These are phyloP conservation scores for Cyanoramphus novaezelandiae DNA, from an alignment of 2,113 vertebrate genomes.

Conservation along the genomic window DNA sequence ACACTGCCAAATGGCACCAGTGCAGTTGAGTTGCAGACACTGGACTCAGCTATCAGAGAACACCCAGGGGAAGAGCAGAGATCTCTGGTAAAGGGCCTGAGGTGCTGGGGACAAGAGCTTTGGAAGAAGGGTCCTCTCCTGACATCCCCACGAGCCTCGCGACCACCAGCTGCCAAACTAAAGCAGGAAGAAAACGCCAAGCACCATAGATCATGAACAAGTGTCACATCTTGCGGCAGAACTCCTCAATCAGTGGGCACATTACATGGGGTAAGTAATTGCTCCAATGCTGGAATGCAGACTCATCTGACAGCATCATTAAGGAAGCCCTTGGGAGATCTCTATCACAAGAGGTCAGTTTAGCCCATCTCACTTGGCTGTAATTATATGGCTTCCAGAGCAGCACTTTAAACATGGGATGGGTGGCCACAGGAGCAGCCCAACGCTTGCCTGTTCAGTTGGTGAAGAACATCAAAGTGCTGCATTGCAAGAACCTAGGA, in stretches of 20 bases:
- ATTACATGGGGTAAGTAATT: background rate
- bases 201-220: fast-evolving
- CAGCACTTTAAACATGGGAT: background rate
- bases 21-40: background rate
- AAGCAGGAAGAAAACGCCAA: background rate
- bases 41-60: background rate
- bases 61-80: background rate
- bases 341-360: background rate
- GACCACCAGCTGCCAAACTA: background rate
- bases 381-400: background rate
- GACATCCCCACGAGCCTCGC: background rate
- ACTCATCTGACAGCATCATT: background rate
- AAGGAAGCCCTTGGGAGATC: background rate
- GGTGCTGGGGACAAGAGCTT: background rate
- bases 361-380: background rate
- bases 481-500: background rate
- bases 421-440: background rate
- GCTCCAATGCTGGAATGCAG: background rate
- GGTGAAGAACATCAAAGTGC: background rate
- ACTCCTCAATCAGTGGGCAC: background rate
- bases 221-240: background rate
- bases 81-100: background rate
- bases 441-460: background rate
- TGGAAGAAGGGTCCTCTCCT: background rate
- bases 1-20: background rate